Evolutionary conservation across 2,888 invertebrate species (phyloP).

Genomic region (Andrena bucephala): DNA sequence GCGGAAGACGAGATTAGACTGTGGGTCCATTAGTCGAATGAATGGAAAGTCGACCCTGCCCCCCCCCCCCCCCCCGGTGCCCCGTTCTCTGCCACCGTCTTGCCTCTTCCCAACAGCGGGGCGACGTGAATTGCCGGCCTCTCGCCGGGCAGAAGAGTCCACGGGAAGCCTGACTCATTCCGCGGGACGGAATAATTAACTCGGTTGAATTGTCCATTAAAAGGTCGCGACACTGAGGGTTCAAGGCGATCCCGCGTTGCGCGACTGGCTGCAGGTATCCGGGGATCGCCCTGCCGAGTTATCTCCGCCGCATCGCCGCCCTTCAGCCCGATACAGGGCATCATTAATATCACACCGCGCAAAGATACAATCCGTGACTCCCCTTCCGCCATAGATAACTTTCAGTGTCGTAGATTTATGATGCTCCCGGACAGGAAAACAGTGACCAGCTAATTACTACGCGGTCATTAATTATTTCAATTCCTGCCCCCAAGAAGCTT

Average conservation of each 20-base stretch:
- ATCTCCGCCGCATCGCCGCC: not conserved
- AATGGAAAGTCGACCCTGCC: conserved; percentile 40
- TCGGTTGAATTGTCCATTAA: conserved; percentile 76
- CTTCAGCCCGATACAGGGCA: not conserved
- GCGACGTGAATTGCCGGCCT: conserved; percentile 55
- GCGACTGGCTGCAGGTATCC: conserved; percentile 12
- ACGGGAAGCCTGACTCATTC: conserved; percentile 71
- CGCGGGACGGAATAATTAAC: conserved; percentile 80
- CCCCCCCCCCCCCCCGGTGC: not conserved
- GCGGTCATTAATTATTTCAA: not conserved
- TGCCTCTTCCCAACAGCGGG: conserved; percentile 17
- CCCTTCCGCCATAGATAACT: not conserved
- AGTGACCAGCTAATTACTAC: not conserved
- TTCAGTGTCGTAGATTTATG: conserved; percentile 22
- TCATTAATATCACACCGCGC: conserved; percentile 7
- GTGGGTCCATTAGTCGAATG: conserved; percentile 57
- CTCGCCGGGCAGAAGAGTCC: conserved; percentile 52
- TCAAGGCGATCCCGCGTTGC: conserved; percentile 54
- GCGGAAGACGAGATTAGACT: conserved; percentile 52
- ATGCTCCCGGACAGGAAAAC: not conserved
- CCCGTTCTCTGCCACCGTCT: not conserved
- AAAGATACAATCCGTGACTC: not conserved
- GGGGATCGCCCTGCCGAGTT: conserved; percentile 18
- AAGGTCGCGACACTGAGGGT: conserved; percentile 75
- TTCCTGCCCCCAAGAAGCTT: not conserved